phyloP scores from a whole-genome alignment of 2,888 invertebrate genomes.

The Chalcosyrphus nemorum region DNA sequence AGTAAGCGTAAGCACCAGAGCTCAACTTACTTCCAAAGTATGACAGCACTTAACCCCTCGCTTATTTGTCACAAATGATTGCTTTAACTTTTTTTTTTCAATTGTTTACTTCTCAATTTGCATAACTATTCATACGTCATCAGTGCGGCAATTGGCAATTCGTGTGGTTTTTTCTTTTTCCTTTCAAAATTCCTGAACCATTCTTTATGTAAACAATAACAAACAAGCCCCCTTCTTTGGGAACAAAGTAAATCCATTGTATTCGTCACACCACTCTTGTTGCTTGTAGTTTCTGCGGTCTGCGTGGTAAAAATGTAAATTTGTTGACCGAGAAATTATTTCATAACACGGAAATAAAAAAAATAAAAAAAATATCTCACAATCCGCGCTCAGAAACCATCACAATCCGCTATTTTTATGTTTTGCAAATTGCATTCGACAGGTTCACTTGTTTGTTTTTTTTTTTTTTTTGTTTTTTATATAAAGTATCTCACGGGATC shows the following conservation, averaged over 20 bases:
- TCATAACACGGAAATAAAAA: constrained; percentile 2
- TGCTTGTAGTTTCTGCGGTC: neutral
- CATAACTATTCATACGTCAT: neutral
- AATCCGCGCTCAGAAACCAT: neutral
- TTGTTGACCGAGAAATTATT: constrained; percentile 2
- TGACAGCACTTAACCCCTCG: neutral
- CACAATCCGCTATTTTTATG: neutral
- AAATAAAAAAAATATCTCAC: neutral
- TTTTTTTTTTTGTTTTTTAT: no score
- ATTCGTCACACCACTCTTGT: neutral
- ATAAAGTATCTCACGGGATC: neutral
- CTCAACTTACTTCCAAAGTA: neutral
- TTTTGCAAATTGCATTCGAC: neutral
- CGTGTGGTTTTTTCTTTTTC: neutral
- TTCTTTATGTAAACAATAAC: neutral
- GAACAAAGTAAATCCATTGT: neutral
- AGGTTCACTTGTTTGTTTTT: neutral
- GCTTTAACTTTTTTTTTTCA: neutral
- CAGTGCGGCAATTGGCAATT: neutral
- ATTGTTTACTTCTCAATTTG: neutral
- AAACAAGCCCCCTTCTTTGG: neutral
- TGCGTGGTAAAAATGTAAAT: neutral
- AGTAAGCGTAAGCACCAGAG: no score
- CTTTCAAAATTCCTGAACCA: neutral
- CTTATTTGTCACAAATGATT: neutral